phyloP scores from a whole-genome alignment of 1,140 invertebrate genomes.

The Drosophila albomicans region DNA sequence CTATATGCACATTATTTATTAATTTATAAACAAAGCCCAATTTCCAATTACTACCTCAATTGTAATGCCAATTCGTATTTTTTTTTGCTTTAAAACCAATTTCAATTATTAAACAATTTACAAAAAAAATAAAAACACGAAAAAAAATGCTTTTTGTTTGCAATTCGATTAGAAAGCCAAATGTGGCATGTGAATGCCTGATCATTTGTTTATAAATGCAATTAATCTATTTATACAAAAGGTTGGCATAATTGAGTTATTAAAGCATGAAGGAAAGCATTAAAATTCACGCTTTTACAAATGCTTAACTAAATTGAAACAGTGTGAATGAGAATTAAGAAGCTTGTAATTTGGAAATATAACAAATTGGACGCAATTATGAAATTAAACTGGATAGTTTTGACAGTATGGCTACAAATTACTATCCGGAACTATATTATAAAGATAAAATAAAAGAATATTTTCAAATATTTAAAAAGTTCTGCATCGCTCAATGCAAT shows the following conservation, averaged over 20 bases:
- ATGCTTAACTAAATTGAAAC: too few relatives aligned
- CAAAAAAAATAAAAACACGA: background rate
- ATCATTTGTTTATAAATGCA: background rate
- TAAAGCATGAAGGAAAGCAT: background rate
- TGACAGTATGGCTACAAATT: too few relatives aligned
- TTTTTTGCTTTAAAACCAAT: background rate
- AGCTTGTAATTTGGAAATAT: too few relatives aligned
- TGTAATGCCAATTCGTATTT: background rate
- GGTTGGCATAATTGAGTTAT: background rate
- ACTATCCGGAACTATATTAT: too few relatives aligned
- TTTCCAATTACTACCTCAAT: constrained; percentile 1
- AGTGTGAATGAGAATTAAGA: too few relatives aligned
- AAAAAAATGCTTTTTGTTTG: background rate
- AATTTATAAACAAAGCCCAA: background rate
- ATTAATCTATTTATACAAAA: background rate
- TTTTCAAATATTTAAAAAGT: too few relatives aligned
- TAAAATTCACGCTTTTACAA: too few relatives aligned
- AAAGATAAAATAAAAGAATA: too few relatives aligned
- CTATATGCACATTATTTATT: constrained; percentile 2
- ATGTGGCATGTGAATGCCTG: background rate
- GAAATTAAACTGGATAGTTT: too few relatives aligned
- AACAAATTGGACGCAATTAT: too few relatives aligned
- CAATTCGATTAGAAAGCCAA: background rate
- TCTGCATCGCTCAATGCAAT: too few relatives aligned
- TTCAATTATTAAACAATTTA: background rate